These are phyloP conservation scores for Drosophila lowei DNA, from an alignment of 1,140 invertebrate species.

Conservation along the genomic window DNA sequence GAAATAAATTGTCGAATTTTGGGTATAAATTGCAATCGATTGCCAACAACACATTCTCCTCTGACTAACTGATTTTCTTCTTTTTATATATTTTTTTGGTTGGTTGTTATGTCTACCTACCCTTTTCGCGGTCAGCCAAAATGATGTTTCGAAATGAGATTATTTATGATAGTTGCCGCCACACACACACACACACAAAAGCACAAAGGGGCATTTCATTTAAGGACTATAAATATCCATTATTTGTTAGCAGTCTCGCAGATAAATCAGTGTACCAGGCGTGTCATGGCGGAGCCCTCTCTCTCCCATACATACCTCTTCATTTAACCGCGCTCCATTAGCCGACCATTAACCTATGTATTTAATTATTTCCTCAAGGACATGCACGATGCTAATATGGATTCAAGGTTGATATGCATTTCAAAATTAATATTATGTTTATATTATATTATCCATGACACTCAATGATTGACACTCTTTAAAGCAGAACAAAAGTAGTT, in stretches of 20 bases:
- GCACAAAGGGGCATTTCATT: constrained; percentile 18
- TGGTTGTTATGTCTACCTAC: too few relatives aligned
- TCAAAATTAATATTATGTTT: too few relatives aligned
- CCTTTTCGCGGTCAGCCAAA: constrained; percentile 30
- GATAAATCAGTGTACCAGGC: constrained; percentile 52
- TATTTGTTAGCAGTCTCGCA: constrained; percentile 1
- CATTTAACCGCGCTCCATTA: constrained; percentile 38
- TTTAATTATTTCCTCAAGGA: constrained; percentile 46
- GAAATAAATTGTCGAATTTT: constrained; percentile 79
- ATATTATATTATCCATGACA: too few relatives aligned
- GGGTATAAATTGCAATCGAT: constrained; percentile 71
- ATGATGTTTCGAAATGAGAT: constrained; percentile 36
- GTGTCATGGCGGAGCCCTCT: constrained; percentile 20
- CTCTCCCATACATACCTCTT: constrained; percentile 8
- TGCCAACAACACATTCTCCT: constrained; percentile 47
- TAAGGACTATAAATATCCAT: constrained; percentile 35
- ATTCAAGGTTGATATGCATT: constrained; percentile 1
- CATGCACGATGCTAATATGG: constrained; percentile 6
- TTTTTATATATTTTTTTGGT: constrained; percentile 7
- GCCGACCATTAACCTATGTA: constrained; percentile 46
- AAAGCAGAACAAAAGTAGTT: constrained; percentile 12
- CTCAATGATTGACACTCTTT: not conserved
- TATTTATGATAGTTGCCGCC: constrained; percentile 32
- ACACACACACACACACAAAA: constrained; percentile 1
- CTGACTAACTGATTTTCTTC: not conserved